Conservation (phyloP, 2,113 vertebrate genomes). For the Petaurus breviceps region DNA sequence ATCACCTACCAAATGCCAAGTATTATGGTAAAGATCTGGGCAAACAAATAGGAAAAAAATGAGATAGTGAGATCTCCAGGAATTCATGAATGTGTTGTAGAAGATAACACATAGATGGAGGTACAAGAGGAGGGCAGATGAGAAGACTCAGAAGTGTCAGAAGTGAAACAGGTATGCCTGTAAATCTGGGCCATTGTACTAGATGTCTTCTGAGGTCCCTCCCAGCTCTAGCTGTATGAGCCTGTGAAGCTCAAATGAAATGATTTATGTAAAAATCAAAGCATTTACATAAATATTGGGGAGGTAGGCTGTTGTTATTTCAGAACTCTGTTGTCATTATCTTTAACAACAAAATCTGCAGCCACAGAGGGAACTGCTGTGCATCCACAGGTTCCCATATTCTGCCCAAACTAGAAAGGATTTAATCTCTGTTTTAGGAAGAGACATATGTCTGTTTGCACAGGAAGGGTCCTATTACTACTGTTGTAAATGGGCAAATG, state of each 20-base stretch:
- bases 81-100: background rate
- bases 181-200: background rate
- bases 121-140: background rate
- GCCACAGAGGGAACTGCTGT: background rate
- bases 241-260: background rate
- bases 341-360: constrained; percentile 5
- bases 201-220: background rate
- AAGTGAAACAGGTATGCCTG: background rate
- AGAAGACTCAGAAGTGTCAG: background rate
- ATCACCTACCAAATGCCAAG: background rate
- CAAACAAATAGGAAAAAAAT: background rate
- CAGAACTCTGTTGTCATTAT: background rate
- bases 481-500: background rate
- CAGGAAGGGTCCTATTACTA: background rate
- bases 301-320: background rate
- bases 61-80: background rate
- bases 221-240: background rate
- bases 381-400: background rate
- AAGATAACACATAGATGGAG: background rate
- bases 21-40: background rate
- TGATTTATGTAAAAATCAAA: background rate
- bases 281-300: background rate
- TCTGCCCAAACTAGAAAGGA: constrained; percentile 28
- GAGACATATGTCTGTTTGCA: constrained; percentile 19
- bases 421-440: constrained; percentile 50